Evolutionary conservation across 2,113 vertebrate species (phyloP).

Genomic region (Antechinus flavipes): DNA sequence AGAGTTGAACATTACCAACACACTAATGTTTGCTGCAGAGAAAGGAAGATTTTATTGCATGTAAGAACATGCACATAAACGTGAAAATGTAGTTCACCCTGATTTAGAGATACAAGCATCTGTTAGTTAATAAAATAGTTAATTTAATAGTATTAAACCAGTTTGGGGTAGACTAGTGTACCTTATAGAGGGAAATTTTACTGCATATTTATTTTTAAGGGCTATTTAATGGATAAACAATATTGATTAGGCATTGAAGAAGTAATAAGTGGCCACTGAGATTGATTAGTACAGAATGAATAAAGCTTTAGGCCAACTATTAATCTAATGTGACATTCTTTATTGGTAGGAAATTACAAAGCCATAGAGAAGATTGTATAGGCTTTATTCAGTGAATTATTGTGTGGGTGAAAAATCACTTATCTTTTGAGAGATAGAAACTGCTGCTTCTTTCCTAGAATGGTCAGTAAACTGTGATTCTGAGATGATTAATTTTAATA

Average conservation of each 20-base stretch:
- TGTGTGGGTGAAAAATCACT: conserved; percentile 17
- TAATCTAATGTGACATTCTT: conserved; percentile 49
- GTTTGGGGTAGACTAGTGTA: conserved; percentile 24
- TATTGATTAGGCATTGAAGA: conserved; percentile 59
- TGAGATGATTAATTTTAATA: background rate
- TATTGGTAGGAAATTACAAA: conserved; percentile 29
- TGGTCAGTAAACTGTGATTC: background rate
- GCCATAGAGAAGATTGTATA: background rate
- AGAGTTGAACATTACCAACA: background rate
- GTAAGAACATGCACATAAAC: background rate
- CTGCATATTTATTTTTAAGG: conserved; percentile 56
- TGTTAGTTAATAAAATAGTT: conserved; percentile 8
- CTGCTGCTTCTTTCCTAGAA: conserved; percentile 18
- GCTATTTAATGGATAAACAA: conserved; percentile 63
- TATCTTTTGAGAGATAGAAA: conserved; percentile 44
- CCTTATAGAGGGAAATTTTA: background rate
- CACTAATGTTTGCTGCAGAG: background rate
- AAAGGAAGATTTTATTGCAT: background rate
- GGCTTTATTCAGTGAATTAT: background rate
- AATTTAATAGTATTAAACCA: background rate
- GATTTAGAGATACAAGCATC: background rate
- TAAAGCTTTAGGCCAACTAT: conserved; percentile 30
- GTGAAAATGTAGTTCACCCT: background rate
- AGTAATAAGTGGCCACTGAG: conserved; percentile 37
- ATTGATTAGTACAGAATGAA: conserved; percentile 54